These are phyloP conservation scores for Pluvialis apricaria DNA, from an alignment of 2,113 vertebrate species.

Conservation along the genomic window DNA sequence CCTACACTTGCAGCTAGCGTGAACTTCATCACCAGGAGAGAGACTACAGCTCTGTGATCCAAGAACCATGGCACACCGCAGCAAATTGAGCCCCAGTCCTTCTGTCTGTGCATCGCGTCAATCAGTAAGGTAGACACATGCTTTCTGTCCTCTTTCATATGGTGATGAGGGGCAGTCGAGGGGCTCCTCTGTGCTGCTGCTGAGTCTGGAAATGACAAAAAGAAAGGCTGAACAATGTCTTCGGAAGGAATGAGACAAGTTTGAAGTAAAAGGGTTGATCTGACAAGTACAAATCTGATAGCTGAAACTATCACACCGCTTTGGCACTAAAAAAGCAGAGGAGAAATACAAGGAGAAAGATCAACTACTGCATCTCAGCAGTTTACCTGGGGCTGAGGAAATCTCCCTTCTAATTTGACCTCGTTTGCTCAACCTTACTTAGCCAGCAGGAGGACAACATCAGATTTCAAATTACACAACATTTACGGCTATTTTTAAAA, in stretches of 20 bases:
- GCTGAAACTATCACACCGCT: background rate
- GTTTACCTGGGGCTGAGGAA: background rate
- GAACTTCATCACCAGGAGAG: background rate
- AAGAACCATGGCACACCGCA: background rate
- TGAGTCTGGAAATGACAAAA: background rate
- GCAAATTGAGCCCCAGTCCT: background rate
- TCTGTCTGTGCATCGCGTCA: background rate
- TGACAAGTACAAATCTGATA: constrained; percentile 54
- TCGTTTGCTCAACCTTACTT: background rate
- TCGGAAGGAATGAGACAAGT: constrained; percentile 13
- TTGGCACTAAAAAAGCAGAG: background rate
- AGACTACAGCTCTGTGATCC: background rate
- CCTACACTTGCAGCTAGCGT: background rate
- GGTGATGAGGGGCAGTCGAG: constrained; percentile 48
- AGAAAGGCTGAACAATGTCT: background rate
- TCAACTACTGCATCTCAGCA: constrained; percentile 2
- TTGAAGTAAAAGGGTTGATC: constrained; percentile 42
- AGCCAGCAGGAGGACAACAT: background rate
- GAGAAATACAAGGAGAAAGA: background rate
- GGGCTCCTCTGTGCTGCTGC: background rate
- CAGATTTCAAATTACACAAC: background rate
- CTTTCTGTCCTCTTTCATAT: constrained; percentile 42
- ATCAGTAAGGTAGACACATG: background rate
- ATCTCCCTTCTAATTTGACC: background rate
- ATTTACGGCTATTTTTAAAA: background rate